Evolutionary conservation across 2,888 invertebrate species (phyloP).

Genomic region (Pristionchus exspectatus): DNA sequence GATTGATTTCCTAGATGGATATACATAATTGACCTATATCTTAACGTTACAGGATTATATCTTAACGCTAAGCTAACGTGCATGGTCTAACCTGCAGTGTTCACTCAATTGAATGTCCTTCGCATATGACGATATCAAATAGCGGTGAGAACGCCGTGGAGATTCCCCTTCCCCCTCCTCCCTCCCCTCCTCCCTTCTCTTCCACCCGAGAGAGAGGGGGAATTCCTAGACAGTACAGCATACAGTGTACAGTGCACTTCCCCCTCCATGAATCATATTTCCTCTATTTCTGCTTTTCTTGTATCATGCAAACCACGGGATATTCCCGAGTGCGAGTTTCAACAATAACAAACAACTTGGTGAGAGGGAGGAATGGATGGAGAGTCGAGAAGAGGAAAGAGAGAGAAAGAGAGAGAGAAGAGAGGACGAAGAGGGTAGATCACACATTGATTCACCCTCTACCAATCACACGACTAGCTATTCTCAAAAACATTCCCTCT

Average conservation of each 20-base stretch:
- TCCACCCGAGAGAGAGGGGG: not conserved
- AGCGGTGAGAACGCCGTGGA: constrained; percentile 10
- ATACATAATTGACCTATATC: too few species aligned
- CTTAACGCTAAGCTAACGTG: too few species aligned
- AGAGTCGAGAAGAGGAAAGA: not conserved
- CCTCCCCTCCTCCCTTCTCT: not conserved
- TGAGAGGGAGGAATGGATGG: not conserved
- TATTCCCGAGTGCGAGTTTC: constrained; percentile 23
- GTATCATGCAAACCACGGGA: constrained; percentile 30
- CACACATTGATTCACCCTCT: constrained; percentile 14
- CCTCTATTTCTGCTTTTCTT: not conserved
- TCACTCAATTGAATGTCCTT: not conserved
- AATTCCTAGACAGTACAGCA: constrained; percentile 16
- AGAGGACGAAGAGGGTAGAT: constrained; percentile 16
- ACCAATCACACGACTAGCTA: constrained; percentile 33
- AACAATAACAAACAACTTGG: constrained; percentile 38
- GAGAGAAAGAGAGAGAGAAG: not conserved
- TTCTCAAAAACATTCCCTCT: constrained; percentile 1
- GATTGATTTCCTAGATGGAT: not conserved
- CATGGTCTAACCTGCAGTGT: not conserved
- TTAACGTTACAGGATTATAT: too few species aligned
- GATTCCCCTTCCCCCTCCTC: constrained; percentile 20
- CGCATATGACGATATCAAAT: constrained; percentile 17
- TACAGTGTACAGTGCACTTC: constrained; percentile 10
- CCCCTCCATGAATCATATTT: not conserved